Conservation (phyloP, 2,797 vertebrate genomes). For the Lerista edwardsae region DNA sequence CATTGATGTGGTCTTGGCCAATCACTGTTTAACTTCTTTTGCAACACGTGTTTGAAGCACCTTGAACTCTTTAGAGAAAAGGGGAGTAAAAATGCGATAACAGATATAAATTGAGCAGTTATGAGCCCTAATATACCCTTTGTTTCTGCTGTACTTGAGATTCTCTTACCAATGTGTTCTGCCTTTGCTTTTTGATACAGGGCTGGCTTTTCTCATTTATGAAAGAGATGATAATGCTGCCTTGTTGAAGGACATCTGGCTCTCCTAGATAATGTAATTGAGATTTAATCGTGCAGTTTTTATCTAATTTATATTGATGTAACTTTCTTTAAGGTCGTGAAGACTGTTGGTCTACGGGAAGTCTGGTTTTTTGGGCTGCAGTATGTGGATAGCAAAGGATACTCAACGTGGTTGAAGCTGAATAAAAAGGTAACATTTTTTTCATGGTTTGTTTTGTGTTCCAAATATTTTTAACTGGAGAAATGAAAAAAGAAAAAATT, state of each 20-base stretch:
- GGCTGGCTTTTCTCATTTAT: neutral
- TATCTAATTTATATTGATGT: conserved; percentile 31
- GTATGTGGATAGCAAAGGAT: conserved; percentile 97
- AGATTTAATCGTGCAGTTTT: neutral
- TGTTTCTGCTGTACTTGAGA: conserved; percentile 28
- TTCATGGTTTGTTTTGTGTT: neutral
- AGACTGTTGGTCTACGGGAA: conserved; percentile 95
- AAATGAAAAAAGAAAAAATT: neutral
- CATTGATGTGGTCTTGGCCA: neutral
- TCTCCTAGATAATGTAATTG: neutral
- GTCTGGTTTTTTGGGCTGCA: conserved; percentile 99
- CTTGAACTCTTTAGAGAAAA: no score
- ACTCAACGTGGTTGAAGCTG: conserved; percentile 95
- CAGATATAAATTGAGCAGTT: neutral
- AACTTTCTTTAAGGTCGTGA: conserved; percentile 87
- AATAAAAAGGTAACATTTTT: conserved; percentile 90
- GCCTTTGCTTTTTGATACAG: neutral
- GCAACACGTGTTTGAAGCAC: no score
- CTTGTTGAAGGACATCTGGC: neutral
- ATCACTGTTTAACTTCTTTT: conserved; percentile 5
- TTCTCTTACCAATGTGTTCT: conserved; percentile 10
- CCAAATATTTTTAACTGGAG: neutral
- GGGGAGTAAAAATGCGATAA: no score
- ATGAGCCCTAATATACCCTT: neutral
- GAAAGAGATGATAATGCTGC: neutral